These are phyloP conservation scores for Mythimna albipuncta DNA, from an alignment of 2,888 invertebrate genomes.

Conservation along the genomic window DNA sequence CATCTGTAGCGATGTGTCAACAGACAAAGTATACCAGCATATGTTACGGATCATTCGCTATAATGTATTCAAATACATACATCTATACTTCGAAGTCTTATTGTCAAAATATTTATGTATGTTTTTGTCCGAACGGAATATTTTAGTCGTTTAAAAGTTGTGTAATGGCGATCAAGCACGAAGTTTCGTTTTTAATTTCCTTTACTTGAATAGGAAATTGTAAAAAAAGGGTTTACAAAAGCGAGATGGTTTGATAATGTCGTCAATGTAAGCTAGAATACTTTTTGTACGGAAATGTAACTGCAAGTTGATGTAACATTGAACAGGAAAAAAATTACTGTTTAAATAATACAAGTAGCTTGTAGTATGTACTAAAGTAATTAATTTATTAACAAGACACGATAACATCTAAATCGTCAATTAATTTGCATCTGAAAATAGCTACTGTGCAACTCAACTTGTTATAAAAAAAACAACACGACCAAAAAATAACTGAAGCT, in stretches of 20 bases:
- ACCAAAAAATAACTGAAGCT: neutral
- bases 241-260: conserved; percentile 13
- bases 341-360: neutral
- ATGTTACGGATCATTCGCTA: conserved; percentile 55
- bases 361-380: neutral
- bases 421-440: neutral
- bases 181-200: conserved; percentile 29
- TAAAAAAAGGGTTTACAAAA: conserved; percentile 25
- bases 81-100: conserved; percentile 54
- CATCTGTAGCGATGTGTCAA: conserved; percentile 67
- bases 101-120: conserved; percentile 66
- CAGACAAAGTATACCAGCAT: conserved; percentile 62
- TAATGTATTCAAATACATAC: conserved; percentile 65
- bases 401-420: neutral
- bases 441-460: neutral
- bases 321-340: neutral
- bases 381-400: neutral
- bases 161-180: conserved; percentile 31
- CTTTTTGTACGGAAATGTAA: neutral
- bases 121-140: conserved; percentile 56
- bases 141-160: conserved; percentile 44
- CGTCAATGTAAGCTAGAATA: conserved; percentile 3
- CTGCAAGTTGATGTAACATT: neutral
- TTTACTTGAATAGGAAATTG: conserved; percentile 16
- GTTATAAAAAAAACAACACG: neutral